Evolutionary conservation across 2,797 vertebrate species (phyloP).

Genomic region (Alfaro cultratus): DNA sequence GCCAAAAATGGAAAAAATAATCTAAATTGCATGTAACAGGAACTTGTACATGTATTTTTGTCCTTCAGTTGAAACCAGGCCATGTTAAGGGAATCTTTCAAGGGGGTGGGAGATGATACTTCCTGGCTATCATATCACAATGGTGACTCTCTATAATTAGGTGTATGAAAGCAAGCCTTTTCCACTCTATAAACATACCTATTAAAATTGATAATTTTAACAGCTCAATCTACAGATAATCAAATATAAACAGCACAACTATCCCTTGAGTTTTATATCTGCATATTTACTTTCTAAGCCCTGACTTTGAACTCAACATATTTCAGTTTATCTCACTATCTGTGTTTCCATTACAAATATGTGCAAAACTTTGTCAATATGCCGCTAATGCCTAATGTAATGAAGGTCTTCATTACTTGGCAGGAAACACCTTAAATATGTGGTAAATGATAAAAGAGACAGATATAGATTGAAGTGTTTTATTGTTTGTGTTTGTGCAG

Average conservation of each 20-base stretch:
- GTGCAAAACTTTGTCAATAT: no score
- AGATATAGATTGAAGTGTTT: no score
- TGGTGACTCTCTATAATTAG: slow-evolving; percentile 70
- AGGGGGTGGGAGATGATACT: slow-evolving; percentile 57
- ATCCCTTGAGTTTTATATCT: not conserved
- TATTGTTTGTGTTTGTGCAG: no score
- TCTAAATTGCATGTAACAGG: not conserved
- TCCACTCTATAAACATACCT: slow-evolving; percentile 52
- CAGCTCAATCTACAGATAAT: not conserved
- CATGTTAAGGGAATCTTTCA: slow-evolving; percentile 41
- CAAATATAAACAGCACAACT: not conserved
- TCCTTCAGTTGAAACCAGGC: slow-evolving; percentile 50
- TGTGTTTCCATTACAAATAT: no score
- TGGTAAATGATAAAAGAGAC: no score
- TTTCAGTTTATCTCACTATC: not conserved
- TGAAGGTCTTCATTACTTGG: no score
- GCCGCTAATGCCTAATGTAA: no score
- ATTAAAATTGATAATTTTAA: not conserved
- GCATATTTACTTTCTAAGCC: not conserved
- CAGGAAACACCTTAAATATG: no score
- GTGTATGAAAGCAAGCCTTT: slow-evolving; percentile 55
- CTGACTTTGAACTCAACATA: not conserved
- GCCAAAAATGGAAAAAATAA: not conserved
- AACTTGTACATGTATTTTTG: slow-evolving; percentile 27
- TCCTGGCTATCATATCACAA: slow-evolving; percentile 70